Conservation (phyloP, 1,140 invertebrate genomes). For the Heliconius nattereri region DNA sequence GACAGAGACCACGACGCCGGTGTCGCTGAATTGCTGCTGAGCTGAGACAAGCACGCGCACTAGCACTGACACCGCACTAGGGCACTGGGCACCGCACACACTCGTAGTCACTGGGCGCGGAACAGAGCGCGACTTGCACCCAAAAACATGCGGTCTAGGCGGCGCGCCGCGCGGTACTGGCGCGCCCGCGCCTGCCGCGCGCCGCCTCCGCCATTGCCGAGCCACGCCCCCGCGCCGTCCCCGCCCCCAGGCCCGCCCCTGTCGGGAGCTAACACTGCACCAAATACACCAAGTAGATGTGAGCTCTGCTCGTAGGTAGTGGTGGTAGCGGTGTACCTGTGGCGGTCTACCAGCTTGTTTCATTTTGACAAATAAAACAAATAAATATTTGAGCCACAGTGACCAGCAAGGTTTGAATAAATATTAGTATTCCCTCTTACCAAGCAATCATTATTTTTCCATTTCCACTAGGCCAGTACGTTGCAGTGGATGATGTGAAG, state of each 20-base stretch:
- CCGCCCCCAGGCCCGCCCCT: constrained; percentile 17
- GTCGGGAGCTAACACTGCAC: too few species aligned
- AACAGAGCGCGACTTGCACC: constrained; percentile 30
- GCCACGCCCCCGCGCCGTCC: constrained; percentile 31
- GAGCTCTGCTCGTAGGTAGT: too few species aligned
- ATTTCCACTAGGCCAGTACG: too few species aligned
- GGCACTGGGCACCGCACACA: constrained; percentile 21
- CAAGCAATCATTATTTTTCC: too few species aligned
- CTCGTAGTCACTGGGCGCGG: constrained; percentile 17
- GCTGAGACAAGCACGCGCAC: neutral
- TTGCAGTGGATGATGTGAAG: too few species aligned
- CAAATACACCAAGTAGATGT: neutral
- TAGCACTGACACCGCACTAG: constrained; percentile 12
- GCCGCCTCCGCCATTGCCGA: constrained; percentile 32
- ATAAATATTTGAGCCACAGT: too few species aligned
- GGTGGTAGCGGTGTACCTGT: too few species aligned
- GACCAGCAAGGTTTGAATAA: too few species aligned
- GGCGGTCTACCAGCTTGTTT: neutral
- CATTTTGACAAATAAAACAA: neutral
- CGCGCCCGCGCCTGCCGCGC: constrained; percentile 28
- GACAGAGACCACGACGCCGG: neutral
- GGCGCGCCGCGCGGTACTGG: constrained; percentile 49
- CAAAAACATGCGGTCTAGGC: constrained; percentile 40
- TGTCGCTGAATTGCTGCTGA: neutral
- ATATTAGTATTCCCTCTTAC: too few species aligned